Evolutionary conservation across 2,888 invertebrate species (phyloP), one percentile per base, ranked within the genome.

Genomic region (Tiphia femorata): DNA sequence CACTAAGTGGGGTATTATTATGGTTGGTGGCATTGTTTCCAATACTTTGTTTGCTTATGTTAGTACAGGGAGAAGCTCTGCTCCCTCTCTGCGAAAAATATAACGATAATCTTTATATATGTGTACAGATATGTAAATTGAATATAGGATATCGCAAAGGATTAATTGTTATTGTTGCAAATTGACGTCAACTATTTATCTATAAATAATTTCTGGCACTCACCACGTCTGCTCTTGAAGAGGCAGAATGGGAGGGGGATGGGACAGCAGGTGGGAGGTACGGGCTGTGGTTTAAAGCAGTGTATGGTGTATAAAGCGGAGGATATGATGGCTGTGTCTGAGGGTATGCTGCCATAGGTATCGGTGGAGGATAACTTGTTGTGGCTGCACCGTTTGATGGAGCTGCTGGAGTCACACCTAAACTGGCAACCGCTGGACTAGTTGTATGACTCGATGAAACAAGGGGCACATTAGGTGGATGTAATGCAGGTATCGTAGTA

Each of bases 271-370:
- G 83, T 25, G 88, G 87, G 72, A 91, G 86, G 79, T 92, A 92
- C 35, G 92, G 91, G 75, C 91, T 91, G 83, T 92, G 89, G 83
- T 90, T 89, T 62, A 90, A 81, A 51, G 90, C 88, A 55, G 92
- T 91, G 77, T 92, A 93, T 0, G 94, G 94, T 10, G 94, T 90
- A 79, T 94, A 94, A 61, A 94, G 86, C 30, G 91, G 89, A 62
- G 91, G 90, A 85, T 86, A 86, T 57, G 85, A 83, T 7, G 88
- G 86, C 79, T 82, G 83, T 8, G 82, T 81, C 49, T 82, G 82
- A 4, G 83, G 82, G 69, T 83, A 83, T 42, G 82, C 83, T 35
- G 83, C 82, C 79, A 83, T 82, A 33, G 83, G 80, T 62, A 79
- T 69, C 42, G 79, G 81, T 30, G 81, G 81, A 47, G 80, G 77